Evolutionary conservation across 2,888 invertebrate species (phyloP), one percentile per base, ranked within the genome.

Genomic region (Venusia cambrica): DNA sequence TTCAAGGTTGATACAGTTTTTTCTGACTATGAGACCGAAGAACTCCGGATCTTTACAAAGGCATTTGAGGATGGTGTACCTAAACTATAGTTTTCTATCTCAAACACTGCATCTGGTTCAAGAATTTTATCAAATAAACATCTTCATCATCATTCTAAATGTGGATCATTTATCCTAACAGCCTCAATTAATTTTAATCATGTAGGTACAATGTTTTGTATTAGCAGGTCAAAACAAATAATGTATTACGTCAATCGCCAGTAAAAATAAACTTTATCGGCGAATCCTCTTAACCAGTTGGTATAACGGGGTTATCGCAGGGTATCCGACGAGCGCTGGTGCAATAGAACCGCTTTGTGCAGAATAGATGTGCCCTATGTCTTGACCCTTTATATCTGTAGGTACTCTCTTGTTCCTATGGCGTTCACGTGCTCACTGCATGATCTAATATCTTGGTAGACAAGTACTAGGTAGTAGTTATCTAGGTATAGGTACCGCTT

Each of bases 221-320:
- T 42, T 29, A 42, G 29, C 33, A 36, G 29, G 36, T 47, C 37
- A 45, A 30, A 45, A 52, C 47, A 57, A 45, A 55, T n/a, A 48
- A 34, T 38, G 37, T 38, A 56, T 66, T 72, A 68, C 69, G 69
- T 73, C 67, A 73, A 66, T 72, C 49, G 24, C 8, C 18, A 35
- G 22, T 58, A 58, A 62, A 66, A 62, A 65, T 55, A 58, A 37
- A 44, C 40, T 28, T 55, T 56, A 59, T 62, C 59, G 11, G n/a
- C n/a, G n/a, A n/a, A 42, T 49, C 45, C 45, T 7, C 43, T n/a
- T n/a, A 57, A 52, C 40, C 57, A 63, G 61, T n/a, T n/a, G n/a
- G n/a, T 58, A 54, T 18, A 43, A 35, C 21, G 38, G 51, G 61
- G 61, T 60, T 61, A 70, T 62, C 60, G 16, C 5, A 37, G 49